Conservation (phyloP, 1,140 invertebrate genomes). For the Ceratina calcarata region DNA sequence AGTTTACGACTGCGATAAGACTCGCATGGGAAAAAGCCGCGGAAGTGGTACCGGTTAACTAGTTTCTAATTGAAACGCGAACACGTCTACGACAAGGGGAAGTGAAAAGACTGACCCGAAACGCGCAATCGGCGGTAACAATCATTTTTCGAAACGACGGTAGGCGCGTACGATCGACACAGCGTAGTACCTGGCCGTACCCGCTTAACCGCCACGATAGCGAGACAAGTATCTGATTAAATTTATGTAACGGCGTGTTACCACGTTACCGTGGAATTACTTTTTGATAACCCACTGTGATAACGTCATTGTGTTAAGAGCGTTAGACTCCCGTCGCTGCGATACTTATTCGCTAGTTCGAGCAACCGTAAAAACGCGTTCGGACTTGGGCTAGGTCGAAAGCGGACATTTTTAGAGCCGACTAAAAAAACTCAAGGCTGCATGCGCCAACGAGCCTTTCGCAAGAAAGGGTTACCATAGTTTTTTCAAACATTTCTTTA, state of each 20-base stretch:
- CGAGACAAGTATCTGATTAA: slow-evolving; percentile 71
- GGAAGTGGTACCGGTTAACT: neutral
- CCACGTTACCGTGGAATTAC: slow-evolving; percentile 67
- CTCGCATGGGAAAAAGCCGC: too few relatives aligned
- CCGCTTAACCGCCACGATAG: slow-evolving; percentile 67
- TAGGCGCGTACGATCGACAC: slow-evolving; percentile 62
- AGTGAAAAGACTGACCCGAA: too few relatives aligned
- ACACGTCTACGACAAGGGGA: neutral
- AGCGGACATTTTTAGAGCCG: neutral
- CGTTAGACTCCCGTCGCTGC: slow-evolving; percentile 63
- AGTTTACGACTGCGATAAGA: neutral
- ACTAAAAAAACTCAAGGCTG: slow-evolving; percentile 36
- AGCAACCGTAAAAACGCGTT: neutral
- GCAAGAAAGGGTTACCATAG: too few relatives aligned
- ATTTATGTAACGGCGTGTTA: slow-evolving; percentile 73
- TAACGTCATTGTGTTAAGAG: slow-evolving; percentile 59
- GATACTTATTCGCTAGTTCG: slow-evolving; percentile 35
- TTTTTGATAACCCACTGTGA: slow-evolving; percentile 70
- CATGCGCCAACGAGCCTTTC: neutral
- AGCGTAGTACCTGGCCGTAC: slow-evolving; percentile 65
- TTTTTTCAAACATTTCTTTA: too few relatives aligned
- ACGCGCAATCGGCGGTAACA: neutral
- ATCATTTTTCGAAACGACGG: neutral
- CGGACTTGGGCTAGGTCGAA: too few relatives aligned
- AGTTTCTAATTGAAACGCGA: slow-evolving; percentile 23